These are phyloP conservation scores for Aleadryas rufinucha DNA, from an alignment of 2,113 vertebrate genomes.

Conservation along the genomic window DNA sequence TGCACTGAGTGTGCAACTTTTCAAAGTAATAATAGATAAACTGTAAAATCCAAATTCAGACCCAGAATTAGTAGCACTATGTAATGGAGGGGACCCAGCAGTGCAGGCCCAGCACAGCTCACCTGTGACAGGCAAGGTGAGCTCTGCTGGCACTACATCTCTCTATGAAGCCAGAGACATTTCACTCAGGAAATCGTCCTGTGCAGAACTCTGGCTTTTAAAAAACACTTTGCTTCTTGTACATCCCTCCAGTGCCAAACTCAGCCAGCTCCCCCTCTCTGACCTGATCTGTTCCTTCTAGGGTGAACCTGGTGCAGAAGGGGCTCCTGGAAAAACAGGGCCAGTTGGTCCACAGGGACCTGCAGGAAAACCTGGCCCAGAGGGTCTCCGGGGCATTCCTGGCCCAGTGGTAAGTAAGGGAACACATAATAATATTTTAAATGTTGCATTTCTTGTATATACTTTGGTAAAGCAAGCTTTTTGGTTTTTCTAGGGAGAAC, in stretches of 20 bases:
- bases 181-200: background rate
- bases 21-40: background rate
- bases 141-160: background rate
- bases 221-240: background rate
- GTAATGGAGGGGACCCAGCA: background rate
- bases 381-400: constrained; percentile 93
- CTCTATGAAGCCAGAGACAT: background rate
- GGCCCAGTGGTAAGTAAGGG: constrained; percentile 87
- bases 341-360: constrained; percentile 94
- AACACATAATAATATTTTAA: background rate
- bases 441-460: background rate
- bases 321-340: constrained; percentile 93
- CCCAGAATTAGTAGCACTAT: background rate
- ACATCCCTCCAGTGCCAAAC: background rate
- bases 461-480: background rate
- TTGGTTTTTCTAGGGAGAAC: constrained; percentile 84
- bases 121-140: background rate
- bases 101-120: background rate
- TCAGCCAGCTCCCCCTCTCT: background rate
- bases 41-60: background rate
- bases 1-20: background rate
- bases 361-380: constrained; percentile 91
- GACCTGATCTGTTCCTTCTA: constrained; percentile 33
- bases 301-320: constrained; percentile 93
- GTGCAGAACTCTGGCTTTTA: background rate